Conservation (phyloP, 2,888 invertebrate genomes). For the Choreutis nemorana region DNA sequence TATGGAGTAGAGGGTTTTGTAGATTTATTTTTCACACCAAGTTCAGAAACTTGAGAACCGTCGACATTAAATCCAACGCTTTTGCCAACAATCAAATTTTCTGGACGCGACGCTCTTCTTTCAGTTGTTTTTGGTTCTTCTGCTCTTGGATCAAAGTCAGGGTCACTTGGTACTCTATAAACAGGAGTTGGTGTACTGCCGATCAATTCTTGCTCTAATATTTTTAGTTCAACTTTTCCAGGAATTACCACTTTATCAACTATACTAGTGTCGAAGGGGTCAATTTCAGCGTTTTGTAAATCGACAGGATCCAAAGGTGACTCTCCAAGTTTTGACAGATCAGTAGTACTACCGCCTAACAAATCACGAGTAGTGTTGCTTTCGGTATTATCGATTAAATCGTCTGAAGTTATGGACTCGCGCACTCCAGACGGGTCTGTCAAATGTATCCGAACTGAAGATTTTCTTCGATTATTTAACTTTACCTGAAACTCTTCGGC, state of each 20-base stretch:
- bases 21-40: conserved; percentile 69
- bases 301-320: conserved; percentile 72
- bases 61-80: conserved; percentile 63
- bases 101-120: conserved; percentile 71
- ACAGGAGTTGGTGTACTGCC: conserved; percentile 39
- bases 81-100: conserved; percentile 60
- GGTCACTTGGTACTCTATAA: conserved; percentile 70
- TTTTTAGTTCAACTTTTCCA: conserved; percentile 79
- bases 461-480: conserved; percentile 52
- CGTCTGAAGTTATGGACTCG: conserved; percentile 64
- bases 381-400: conserved; percentile 45
- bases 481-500: conserved; percentile 62
- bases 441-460: conserved; percentile 68
- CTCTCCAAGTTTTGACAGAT: conserved; percentile 73
- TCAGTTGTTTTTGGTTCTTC: conserved; percentile 53
- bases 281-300: conserved; percentile 67
- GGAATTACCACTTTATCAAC: conserved; percentile 76
- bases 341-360: conserved; percentile 79
- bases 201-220: conserved; percentile 79
- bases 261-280: conserved; percentile 88
- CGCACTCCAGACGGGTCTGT: conserved; percentile 70
- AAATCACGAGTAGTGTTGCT: conserved; percentile 67
- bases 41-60: conserved; percentile 38
- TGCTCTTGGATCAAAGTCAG: conserved; percentile 84
- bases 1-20: conserved; percentile 84